phyloP scores from a whole-genome alignment of 2,113 vertebrate species.

The Larimichthys crocea region DNA sequence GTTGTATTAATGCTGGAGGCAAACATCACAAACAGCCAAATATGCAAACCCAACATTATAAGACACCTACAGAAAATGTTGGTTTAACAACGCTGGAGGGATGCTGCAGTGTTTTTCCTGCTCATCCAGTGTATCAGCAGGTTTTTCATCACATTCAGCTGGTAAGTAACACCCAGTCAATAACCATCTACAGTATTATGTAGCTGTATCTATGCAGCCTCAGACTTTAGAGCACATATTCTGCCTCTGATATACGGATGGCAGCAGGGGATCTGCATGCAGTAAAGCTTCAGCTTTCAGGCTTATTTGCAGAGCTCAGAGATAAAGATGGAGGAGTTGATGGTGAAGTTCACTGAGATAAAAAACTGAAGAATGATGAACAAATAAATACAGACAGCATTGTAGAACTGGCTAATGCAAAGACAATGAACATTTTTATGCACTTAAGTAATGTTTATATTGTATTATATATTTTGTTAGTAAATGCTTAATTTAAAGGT shows the following conservation, averaged over 20 bases:
- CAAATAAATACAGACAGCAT: neutral
- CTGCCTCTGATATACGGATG: conserved; percentile 36
- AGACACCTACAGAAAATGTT: neutral
- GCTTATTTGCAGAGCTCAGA: conserved; percentile 67
- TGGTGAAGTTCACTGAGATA: conserved; percentile 31
- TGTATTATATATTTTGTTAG: neutral
- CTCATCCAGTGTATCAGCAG: neutral
- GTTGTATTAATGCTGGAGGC: neutral
- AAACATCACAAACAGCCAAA: neutral
- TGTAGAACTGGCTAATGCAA: neutral
- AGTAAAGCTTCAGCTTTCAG: conserved; percentile 55
- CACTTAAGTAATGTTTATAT: neutral
- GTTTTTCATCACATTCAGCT: conserved; percentile 26
- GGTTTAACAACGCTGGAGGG: neutral
- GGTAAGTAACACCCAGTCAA: conserved; percentile 38
- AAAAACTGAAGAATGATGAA: conserved; percentile 19
- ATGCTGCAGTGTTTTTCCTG: conserved; percentile 3
- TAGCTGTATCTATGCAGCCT: conserved; percentile 49
- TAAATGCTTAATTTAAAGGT: neutral
- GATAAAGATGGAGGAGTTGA: conserved; percentile 49
- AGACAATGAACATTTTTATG: neutral
- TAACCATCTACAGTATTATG: conserved; percentile 9
- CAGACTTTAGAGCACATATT: conserved; percentile 23
- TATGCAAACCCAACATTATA: neutral
- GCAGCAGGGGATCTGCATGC: conserved; percentile 69